Conservation (phyloP, 2,113 vertebrate genomes). For the Fregetta grallaria region DNA sequence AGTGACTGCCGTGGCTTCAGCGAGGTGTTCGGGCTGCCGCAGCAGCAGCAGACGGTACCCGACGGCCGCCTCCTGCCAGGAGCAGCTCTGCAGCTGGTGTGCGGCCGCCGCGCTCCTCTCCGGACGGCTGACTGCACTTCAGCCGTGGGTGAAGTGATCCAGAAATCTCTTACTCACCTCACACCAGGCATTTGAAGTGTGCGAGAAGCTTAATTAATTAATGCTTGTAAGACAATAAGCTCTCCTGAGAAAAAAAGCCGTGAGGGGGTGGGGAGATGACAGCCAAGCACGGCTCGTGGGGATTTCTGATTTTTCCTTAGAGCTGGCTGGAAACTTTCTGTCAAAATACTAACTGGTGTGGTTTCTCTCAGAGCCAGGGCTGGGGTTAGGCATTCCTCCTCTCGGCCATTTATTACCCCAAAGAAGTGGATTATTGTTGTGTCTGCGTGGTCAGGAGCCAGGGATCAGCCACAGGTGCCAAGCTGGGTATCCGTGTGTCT, state of each 20-base stretch:
- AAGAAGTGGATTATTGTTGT: neutral
- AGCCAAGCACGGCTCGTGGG: neutral
- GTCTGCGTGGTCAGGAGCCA: neutral
- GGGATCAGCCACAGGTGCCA: neutral
- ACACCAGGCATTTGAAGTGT: neutral
- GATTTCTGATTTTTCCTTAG: neutral
- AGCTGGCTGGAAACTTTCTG: neutral
- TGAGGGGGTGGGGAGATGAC: neutral
- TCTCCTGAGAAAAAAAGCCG: neutral
- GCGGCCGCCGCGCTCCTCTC: fast-evolving
- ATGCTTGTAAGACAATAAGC: neutral
- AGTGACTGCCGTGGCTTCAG: neutral
- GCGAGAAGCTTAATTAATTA: neutral
- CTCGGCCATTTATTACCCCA: neutral
- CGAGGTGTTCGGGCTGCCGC: fast-evolving
- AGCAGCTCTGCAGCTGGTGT: neutral
- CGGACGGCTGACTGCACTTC: fast-evolving
- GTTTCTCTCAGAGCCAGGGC: neutral
- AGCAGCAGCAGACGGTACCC: neutral
- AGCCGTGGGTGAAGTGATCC: fast-evolving
- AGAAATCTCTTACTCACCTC: neutral
- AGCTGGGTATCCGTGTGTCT: fast-evolving
- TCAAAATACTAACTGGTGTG: neutral
- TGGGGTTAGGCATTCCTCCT: neutral
- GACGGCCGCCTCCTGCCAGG: fast-evolving